Conservation (phyloP, 1,140 invertebrate species). For the Microplitis demolitor region DNA sequence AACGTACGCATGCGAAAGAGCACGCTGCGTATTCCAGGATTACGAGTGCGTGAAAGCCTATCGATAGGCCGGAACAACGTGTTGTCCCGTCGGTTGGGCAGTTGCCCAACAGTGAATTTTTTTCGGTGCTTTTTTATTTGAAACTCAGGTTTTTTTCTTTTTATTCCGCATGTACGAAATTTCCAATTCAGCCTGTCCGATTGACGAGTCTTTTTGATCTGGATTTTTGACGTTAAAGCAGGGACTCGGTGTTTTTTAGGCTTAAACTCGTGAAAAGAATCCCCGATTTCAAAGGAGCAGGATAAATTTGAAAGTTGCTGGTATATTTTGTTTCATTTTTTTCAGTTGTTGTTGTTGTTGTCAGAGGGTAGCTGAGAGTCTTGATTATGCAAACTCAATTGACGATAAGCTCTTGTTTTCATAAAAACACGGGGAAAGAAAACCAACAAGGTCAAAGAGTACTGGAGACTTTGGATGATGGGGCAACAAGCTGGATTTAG, state of each 20-base stretch:
- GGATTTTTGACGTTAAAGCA: no score
- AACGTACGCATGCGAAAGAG: constrained; percentile 43
- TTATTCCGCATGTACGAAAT: no score
- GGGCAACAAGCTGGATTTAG: constrained; percentile 22
- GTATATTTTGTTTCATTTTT: no score
- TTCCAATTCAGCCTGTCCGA: no score
- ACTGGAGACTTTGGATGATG: constrained; percentile 5
- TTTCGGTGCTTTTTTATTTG: no score
- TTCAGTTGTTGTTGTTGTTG: no score
- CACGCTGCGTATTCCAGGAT: constrained; percentile 26
- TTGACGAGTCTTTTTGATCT: no score
- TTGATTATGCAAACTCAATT: constrained; percentile 28
- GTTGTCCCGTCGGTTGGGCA: constrained; percentile 14
- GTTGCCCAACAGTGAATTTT: background rate
- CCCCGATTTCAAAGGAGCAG: no score
- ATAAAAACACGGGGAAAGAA: background rate
- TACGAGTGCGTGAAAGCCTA: constrained; percentile 37
- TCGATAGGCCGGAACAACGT: constrained; percentile 27
- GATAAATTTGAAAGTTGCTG: no score
- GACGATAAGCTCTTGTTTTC: constrained; percentile 16
- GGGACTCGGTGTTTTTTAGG: no score
- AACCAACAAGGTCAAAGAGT: background rate
- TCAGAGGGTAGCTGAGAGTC: background rate
- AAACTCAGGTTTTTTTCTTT: no score
- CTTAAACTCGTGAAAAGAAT: no score